A percentile compares a stretch with the other conserved stretches of the same genome.
These are phyloP conservation scores for Itoplectis maculator DNA, from an alignment of 2,888 invertebrate species.

Conservation along the genomic window DNA sequence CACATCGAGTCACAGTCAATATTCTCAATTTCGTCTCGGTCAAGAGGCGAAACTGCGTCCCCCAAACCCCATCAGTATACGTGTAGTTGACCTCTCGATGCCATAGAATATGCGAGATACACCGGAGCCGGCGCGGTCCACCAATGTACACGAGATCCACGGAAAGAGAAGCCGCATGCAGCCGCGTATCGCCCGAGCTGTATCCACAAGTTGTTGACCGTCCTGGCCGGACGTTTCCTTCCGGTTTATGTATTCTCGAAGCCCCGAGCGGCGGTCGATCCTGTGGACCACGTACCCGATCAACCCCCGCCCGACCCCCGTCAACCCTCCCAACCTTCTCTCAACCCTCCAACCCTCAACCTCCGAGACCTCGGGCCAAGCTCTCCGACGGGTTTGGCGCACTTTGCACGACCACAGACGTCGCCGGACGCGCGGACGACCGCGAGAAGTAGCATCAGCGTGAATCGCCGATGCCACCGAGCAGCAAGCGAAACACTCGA, in stretches of 20 bases:
- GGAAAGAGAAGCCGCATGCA: background rate
- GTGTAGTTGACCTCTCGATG: background rate
- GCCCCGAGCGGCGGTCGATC: slow-evolving; percentile 14
- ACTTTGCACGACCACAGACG: background rate
- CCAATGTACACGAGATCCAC: background rate
- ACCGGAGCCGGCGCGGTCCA: background rate
- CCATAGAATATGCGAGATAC: background rate
- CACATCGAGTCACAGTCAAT: slow-evolving; percentile 9
- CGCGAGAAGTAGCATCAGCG: slow-evolving; percentile 17
- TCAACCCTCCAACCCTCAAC: too few relatives aligned
- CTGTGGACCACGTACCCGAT: background rate
- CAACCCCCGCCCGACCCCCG: background rate
- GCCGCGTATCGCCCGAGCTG: background rate
- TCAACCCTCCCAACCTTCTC: background rate
- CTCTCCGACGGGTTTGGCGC: too few relatives aligned
- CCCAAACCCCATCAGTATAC: background rate
- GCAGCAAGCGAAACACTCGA: background rate
- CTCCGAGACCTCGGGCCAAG: too few relatives aligned
- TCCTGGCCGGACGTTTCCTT: slow-evolving; percentile 19
- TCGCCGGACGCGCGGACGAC: slow-evolving; percentile 19
- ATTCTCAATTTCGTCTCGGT: slow-evolving; percentile 4
- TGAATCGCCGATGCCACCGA: slow-evolving; percentile 34
- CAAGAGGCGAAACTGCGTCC: too few relatives aligned
- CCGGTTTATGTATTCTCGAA: slow-evolving; percentile 15
- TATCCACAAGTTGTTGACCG: slow-evolving; percentile 46